Conservation (phyloP, 2,797 vertebrate species). For the Diplodus puntazzo region DNA sequence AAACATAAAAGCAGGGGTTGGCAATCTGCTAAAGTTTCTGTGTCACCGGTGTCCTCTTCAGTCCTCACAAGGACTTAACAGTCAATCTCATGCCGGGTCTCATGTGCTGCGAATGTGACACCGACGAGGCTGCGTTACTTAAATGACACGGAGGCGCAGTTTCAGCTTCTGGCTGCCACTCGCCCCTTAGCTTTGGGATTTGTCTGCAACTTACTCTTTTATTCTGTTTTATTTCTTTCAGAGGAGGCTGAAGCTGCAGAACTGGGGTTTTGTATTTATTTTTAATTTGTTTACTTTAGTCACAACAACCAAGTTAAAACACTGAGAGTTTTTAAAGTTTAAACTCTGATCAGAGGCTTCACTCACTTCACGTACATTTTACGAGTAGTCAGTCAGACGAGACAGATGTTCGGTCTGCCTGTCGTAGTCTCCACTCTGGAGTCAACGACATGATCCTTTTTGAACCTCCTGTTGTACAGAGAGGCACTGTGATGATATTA, state of each 20-base stretch:
- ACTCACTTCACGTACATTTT: not conserved
- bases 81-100: slow-evolving; percentile 43
- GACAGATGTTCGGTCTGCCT: not conserved
- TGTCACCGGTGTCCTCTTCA: slow-evolving; percentile 58
- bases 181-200: not conserved
- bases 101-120: slow-evolving; percentile 55
- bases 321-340: not conserved
- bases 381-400: slow-evolving; percentile 1
- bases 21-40: slow-evolving; percentile 23
- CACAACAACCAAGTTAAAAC: not conserved
- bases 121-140: slow-evolving; percentile 25
- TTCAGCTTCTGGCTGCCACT: slow-evolving; percentile 26
- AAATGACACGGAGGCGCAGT: slow-evolving; percentile 39
- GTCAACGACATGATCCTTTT: not conserved
- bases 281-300: not conserved
- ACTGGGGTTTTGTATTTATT: not conserved
- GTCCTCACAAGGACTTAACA: not conserved
- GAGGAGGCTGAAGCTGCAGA: not conserved
- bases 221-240: not conserved
- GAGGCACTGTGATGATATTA: slow-evolving; percentile 30
- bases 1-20: not conserved
- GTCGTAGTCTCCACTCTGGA: slow-evolving; percentile 4
- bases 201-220: not conserved
- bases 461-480: slow-evolving; percentile 12
- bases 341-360: not conserved